Evolutionary conservation across 2,113 vertebrate genomes (phyloP).

Genomic region (Osmerus eperlanus): DNA sequence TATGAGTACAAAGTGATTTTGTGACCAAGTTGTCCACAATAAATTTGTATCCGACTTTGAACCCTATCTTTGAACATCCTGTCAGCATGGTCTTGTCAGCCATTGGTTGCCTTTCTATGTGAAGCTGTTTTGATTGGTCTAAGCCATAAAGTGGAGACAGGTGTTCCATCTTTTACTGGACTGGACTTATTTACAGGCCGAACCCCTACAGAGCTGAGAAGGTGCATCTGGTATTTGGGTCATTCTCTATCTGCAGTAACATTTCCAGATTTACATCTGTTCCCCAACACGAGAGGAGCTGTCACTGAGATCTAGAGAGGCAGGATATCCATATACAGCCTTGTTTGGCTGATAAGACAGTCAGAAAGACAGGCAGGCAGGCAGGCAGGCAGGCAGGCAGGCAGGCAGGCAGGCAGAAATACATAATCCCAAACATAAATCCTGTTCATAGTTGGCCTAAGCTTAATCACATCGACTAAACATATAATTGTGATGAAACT

Average conservation of each 20-base stretch:
- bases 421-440: slow-evolving; percentile 1
- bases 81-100: slow-evolving; percentile 11
- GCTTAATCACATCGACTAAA: too few species aligned
- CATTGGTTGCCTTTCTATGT: slow-evolving; percentile 14
- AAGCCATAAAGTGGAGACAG: slow-evolving; percentile 40
- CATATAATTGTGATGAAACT: too few species aligned
- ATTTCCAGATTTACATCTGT: slow-evolving; percentile 51
- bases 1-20: slow-evolving; percentile 1
- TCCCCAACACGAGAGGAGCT: slow-evolving; percentile 29
- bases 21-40: background rate
- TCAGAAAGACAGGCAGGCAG: too few species aligned
- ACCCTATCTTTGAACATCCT: slow-evolving; percentile 14
- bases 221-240: slow-evolving; percentile 46
- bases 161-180: slow-evolving; percentile 23
- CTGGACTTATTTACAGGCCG: slow-evolving; percentile 24
- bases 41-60: background rate
- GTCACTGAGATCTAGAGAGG: slow-evolving; percentile 26
- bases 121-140: slow-evolving; percentile 20
- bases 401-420: background rate
- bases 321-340: too few species aligned
- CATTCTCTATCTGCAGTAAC: slow-evolving; percentile 29
- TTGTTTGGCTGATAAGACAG: too few species aligned
- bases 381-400: too few species aligned
- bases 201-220: slow-evolving; percentile 31
- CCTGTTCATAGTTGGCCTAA: too few species aligned